Percentiles rank a stretch among this genome's conserved stretches.
These are phyloP conservation scores for Aphis gossypii DNA, from an alignment of 1,140 invertebrate genomes.

Conservation along the genomic window DNA sequence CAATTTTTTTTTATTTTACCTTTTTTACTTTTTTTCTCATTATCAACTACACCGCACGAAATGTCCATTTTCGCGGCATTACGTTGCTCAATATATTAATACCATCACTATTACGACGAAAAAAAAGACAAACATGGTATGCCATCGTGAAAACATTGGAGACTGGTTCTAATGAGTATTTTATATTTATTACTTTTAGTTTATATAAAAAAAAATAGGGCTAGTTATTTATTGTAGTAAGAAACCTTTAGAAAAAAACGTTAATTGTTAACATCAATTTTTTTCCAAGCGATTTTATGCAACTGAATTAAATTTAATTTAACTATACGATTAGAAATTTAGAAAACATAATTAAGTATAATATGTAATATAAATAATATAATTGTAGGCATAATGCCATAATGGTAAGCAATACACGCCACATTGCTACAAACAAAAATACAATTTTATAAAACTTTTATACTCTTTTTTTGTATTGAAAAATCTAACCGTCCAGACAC, in stretches of 20 bases:
- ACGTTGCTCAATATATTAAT: conserved; percentile 46
- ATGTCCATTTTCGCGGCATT: conserved; percentile 24
- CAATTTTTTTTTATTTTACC: conserved; percentile 36
- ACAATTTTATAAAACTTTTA: neutral
- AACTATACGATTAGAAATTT: neutral
- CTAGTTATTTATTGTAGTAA: conserved; percentile 56
- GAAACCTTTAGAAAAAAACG: neutral
- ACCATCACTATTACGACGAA: conserved; percentile 17
- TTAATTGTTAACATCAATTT: neutral
- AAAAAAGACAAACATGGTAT: conserved; percentile 56
- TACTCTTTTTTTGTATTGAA: neutral
- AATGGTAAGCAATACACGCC: neutral
- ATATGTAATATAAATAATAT: neutral
- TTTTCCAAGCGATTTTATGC: neutral
- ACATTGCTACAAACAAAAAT: neutral
- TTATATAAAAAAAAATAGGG: conserved; percentile 47
- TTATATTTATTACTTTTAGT: conserved; percentile 58
- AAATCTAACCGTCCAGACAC: neutral
- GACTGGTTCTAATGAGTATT: conserved; percentile 58
- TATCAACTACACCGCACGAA: neutral
- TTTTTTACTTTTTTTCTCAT: conserved; percentile 41
- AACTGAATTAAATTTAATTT: neutral
- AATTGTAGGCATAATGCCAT: neutral
- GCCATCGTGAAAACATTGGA: conserved; percentile 58
- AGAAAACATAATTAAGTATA: neutral